These are phyloP conservation scores for Acipenser transmontanus DNA, from an alignment of 2,797 vertebrate species.

Conservation along the genomic window DNA sequence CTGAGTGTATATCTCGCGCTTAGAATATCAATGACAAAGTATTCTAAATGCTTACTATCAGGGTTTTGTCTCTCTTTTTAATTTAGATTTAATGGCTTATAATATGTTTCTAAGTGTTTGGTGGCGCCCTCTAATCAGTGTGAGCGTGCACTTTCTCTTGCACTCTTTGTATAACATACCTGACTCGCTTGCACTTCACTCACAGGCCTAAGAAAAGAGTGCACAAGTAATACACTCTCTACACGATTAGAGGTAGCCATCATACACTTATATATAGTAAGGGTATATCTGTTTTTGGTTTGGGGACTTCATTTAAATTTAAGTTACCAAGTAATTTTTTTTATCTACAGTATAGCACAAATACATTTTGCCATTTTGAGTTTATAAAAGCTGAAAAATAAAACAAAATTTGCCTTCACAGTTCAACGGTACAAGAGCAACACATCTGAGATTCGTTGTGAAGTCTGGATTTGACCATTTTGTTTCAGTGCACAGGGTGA, in stretches of 20 bases:
- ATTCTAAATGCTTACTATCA: background rate
- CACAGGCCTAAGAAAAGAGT: no score
- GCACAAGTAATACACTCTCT: no score
- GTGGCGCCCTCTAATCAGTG: no score
- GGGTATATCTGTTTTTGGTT: no score
- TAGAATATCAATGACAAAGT: background rate
- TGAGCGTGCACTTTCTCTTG: no score
- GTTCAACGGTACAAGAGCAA: constrained; percentile 66
- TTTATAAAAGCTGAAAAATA: no score
- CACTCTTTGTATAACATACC: no score
- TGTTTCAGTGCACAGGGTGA: constrained; percentile 75
- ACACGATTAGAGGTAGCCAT: no score
- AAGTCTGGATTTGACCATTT: constrained; percentile 83
- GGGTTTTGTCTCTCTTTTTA: background rate
- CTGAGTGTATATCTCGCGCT: background rate
- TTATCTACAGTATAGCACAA: background rate
- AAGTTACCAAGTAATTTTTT: background rate
- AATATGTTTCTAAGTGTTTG: no score
- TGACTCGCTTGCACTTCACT: no score
- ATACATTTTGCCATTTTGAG: constrained; percentile 19
- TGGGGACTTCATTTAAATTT: background rate
- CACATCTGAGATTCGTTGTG: constrained; percentile 82
- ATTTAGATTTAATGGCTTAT: no score
- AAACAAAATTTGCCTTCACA: constrained; percentile 37
- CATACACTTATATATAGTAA: no score